phyloP scores from a whole-genome alignment of 2,797 vertebrate species.

The Halcyon badia region DNA sequence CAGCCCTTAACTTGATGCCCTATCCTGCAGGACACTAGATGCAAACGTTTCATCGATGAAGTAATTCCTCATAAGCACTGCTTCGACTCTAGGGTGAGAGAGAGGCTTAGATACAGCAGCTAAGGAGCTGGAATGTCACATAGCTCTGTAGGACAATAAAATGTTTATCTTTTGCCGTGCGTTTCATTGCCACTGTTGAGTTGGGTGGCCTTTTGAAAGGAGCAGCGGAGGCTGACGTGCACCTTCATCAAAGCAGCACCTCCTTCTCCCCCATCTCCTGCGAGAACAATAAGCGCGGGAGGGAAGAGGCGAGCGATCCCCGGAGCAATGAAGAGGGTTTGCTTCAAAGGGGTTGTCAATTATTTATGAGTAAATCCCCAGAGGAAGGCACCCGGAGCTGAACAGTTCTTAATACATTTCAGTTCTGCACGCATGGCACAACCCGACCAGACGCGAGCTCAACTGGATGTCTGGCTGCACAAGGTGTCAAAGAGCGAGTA shows the following conservation, averaged over 20 bases:
- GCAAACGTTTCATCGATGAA: background rate
- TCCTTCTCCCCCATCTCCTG: background rate
- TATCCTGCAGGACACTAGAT: background rate
- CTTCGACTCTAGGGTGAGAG: background rate
- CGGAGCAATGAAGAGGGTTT: constrained; percentile 31
- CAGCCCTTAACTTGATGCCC: background rate
- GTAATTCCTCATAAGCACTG: background rate
- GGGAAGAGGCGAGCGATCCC: constrained; percentile 30
- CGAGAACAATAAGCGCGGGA: background rate
- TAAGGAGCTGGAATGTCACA: background rate
- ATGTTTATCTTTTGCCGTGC: constrained; percentile 2
- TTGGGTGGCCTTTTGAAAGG: constrained; percentile 20
- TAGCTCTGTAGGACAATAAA: background rate
- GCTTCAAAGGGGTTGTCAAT: constrained; percentile 47
- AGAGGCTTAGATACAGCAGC: background rate
- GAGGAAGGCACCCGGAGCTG: background rate
- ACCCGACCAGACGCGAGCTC: background rate
- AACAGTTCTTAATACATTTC: constrained; percentile 32
- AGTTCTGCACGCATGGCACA: background rate
- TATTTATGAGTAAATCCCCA: constrained; percentile 63
- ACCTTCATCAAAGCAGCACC: constrained; percentile 7
- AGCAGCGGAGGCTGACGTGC: background rate
- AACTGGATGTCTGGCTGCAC: background rate
- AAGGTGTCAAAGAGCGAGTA: background rate
- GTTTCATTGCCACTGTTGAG: background rate